Evolutionary conservation across 1,140 invertebrate species (phyloP), one percentile per base, ranked within the genome.

Genomic region (Lordiphosa stackelbergi): DNA sequence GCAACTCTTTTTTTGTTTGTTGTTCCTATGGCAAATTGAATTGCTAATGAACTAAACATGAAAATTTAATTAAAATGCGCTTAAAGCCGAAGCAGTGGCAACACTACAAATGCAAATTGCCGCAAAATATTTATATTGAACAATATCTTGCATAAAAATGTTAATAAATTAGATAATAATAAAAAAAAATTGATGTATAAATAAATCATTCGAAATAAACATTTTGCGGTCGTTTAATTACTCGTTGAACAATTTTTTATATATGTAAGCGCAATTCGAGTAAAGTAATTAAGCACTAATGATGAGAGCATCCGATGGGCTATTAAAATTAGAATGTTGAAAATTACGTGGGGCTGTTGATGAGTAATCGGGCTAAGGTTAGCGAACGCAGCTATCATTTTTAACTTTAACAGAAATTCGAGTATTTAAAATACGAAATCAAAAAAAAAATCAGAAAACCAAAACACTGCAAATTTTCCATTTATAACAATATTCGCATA

Each of bases 41-140:
- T 69, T 69, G 56, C 62, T 69, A 69, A 69, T 69, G 66, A 70
- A 70, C 66, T 70, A 70, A 66, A 70, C 63, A 70, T 70, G 66
- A 49, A 66, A 66, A 62, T 70, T 66, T 66, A 66, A 70, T 66
- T 70, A 70, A 70, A 66, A 66, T 70, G 62, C 66, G 65, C 62
- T 69, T 69, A 46, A 46, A 46, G 43, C 43, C 7, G 31, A 46
- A 13, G 24, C 43, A 46, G 43, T 46, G 43, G 43, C 43, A 46
- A 28, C 31, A 28, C 42, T 28, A 46, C 7, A 46, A 46, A 46
- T 46, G 43, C 43, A 46, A 46, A 45, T 45, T 45, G 42, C 42
- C 9, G 11, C 22, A 45, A 45, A 45, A 40, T 40, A 40, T 40
- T 11, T 38, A 38, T n/a, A 38, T 38, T 11, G 36, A n/a, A 11